phyloP scores from a whole-genome alignment of 2,113 vertebrate genomes.

The Catharus minimus region DNA sequence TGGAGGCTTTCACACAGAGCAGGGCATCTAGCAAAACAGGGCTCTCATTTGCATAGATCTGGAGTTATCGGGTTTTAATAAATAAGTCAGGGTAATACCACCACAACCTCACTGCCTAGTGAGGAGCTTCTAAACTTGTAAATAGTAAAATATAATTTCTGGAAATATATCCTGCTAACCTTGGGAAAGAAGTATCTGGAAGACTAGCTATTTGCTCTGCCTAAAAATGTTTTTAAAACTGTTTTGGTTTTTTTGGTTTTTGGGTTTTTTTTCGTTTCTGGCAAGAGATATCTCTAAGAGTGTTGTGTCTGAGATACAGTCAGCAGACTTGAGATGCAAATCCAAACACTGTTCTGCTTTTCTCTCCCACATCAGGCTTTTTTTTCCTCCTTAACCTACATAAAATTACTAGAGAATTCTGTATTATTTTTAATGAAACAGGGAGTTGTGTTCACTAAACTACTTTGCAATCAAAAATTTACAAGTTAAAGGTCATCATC shows the following conservation, averaged over 20 bases:
- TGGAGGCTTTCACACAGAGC: neutral
- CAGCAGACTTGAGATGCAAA: neutral
- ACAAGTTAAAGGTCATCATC: neutral
- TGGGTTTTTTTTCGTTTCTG: neutral
- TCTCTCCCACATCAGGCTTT: neutral
- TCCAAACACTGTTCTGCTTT: neutral
- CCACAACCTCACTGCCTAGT: neutral
- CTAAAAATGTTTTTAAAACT: neutral
- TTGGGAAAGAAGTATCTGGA: neutral
- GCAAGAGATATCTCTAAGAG: neutral
- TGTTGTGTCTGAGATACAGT: neutral
- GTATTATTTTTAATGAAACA: neutral
- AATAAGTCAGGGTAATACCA: accelerated
- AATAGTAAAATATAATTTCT: neutral
- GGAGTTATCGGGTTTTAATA: neutral
- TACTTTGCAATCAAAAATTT: neutral
- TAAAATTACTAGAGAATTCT: neutral
- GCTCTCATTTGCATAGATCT: neutral
- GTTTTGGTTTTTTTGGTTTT: too few relatives aligned
- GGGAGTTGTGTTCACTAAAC: neutral
- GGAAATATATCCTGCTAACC: neutral
- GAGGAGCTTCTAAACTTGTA: neutral
- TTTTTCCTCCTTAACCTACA: neutral
- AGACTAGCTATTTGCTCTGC: neutral
- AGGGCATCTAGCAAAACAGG: neutral